phyloP scores from a whole-genome alignment of 2,797 vertebrate genomes.

The Falco rusticolus region DNA sequence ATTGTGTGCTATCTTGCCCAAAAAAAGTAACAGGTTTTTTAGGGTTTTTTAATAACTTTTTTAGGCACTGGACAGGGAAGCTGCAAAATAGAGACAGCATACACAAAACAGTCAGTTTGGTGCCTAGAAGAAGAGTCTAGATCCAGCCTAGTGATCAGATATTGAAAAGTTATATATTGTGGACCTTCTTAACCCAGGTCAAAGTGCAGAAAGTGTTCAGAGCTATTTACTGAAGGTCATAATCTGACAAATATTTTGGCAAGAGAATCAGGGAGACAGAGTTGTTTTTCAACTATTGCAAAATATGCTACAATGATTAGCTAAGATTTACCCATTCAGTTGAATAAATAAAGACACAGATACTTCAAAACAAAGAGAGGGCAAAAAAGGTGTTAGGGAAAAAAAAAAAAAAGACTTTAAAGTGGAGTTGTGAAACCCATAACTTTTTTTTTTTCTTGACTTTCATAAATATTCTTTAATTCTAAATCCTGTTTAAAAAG shows the following conservation, averaged over 20 bases:
- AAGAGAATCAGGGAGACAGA: neutral
- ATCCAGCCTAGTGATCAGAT: neutral
- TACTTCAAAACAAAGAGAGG: neutral
- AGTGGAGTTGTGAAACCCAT: neutral
- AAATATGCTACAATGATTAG: slow-evolving; percentile 13
- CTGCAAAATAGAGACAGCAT: neutral
- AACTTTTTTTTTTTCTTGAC: neutral
- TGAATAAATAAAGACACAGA: slow-evolving; percentile 7
- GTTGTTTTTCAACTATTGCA: neutral
- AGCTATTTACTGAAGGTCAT: neutral
- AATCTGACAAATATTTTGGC: neutral
- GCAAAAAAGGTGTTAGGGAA: neutral
- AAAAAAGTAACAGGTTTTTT: neutral
- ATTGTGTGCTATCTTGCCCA: neutral
- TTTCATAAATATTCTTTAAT: neutral
- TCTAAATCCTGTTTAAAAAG: neutral
- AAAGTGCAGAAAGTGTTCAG: neutral
- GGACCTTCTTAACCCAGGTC: neutral
- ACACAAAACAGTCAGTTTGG: neutral
- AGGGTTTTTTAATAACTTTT: neutral
- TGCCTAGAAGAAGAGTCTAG: neutral
- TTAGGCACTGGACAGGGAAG: neutral
- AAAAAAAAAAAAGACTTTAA: neutral
- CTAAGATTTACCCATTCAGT: neutral
- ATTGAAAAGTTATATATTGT: neutral